phyloP scores from a whole-genome alignment of 1,140 invertebrate species.

The Leptinotarsa defecta region DNA sequence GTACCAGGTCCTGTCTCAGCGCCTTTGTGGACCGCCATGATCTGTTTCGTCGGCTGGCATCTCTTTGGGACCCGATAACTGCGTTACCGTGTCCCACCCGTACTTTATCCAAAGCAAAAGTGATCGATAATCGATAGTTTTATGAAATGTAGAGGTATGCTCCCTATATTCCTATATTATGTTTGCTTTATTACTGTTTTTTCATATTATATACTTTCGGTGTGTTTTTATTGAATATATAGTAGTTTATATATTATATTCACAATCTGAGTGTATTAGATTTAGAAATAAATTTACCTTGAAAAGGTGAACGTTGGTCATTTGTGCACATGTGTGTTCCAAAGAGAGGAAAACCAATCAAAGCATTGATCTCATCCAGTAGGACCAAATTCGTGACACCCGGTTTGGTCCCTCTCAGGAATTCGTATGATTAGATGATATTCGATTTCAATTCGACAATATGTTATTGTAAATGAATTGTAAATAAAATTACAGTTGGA shows the following conservation, averaged over 20 bases:
- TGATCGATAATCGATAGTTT: slow-evolving; percentile 38
- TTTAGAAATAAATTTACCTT: not conserved
- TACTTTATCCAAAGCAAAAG: slow-evolving; percentile 47
- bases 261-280: slow-evolving; percentile 39
- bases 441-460: slow-evolving; percentile 13
- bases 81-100: slow-evolving; percentile 5
- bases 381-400: slow-evolving; percentile 25
- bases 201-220: slow-evolving; percentile 49
- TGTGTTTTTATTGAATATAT: slow-evolving; percentile 44
- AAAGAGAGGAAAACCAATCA: slow-evolving; percentile 54
- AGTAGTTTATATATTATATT: slow-evolving; percentile 39
- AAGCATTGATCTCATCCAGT: slow-evolving; percentile 56
- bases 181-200: slow-evolving; percentile 44
- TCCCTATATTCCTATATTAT: not conserved
- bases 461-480: slow-evolving; percentile 35
- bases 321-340: slow-evolving; percentile 34
- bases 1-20: slow-evolving; percentile 48
- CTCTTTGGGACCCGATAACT: slow-evolving; percentile 45
- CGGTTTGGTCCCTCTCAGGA: slow-evolving; percentile 50
- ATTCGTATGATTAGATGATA: slow-evolving; percentile 46
- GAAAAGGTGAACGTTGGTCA: too few species aligned
- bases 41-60: slow-evolving; percentile 48
- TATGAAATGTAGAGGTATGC: slow-evolving; percentile 25
- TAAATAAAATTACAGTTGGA: slow-evolving; percentile 45
- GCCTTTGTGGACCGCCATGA: slow-evolving; percentile 56